Percentiles rank a stretch among this genome's conserved stretches.
Conservation (phyloP, 2,797 vertebrate genomes). For the Chelon labrosus region DNA sequence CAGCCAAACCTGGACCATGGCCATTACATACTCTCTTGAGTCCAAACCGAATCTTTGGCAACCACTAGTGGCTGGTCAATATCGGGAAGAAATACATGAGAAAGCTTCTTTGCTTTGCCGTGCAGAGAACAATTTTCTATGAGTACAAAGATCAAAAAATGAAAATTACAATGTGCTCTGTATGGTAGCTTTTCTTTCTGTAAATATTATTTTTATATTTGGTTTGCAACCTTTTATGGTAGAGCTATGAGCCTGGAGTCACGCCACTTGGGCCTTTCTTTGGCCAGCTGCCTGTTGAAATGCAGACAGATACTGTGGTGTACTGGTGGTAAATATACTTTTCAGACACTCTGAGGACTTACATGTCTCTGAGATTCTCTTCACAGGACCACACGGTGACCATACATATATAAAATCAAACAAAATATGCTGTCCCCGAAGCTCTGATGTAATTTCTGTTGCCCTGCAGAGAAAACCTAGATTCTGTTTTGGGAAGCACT, state of each 20-base stretch:
- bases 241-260: neutral
- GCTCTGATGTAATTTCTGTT: constrained; percentile 38
- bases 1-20: constrained; percentile 42
- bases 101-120: constrained; percentile 7
- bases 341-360: constrained; percentile 11
- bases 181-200: neutral
- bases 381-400: constrained; percentile 11
- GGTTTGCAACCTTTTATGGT: neutral
- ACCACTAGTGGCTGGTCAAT: constrained; percentile 50
- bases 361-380: neutral
- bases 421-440: constrained; percentile 14
- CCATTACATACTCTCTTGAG: constrained; percentile 45
- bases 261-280: neutral
- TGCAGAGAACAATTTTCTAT: neutral
- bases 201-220: constrained; percentile 10
- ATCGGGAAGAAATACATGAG: constrained; percentile 27
- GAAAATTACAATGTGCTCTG: neutral
- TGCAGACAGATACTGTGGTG: neutral
- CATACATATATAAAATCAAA: constrained; percentile 46
- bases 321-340: constrained; percentile 13
- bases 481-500: constrained; percentile 26
- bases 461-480: constrained; percentile 23
- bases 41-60: constrained; percentile 51
- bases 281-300: constrained; percentile 17
- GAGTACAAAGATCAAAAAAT: neutral